Evolutionary conservation across 2,113 vertebrate genomes (phyloP).

Genomic region (Epinephelus cyanopodus): DNA sequence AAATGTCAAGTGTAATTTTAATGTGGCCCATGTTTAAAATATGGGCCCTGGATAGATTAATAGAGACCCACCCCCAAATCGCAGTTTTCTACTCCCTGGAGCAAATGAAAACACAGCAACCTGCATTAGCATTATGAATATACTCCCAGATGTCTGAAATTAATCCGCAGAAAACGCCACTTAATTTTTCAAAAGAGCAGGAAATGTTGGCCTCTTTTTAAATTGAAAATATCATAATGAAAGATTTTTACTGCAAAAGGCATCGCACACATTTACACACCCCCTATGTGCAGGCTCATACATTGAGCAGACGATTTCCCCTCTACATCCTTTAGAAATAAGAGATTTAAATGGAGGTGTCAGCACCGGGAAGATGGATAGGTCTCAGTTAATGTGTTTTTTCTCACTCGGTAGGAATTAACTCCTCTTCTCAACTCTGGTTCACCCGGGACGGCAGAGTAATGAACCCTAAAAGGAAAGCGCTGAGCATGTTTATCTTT

Average conservation of each 20-base stretch:
- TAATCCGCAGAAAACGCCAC: conserved; percentile 67
- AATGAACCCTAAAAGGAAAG: conserved; percentile 81
- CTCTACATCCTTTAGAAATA: conserved; percentile 73
- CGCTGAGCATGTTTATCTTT: conserved; percentile 78
- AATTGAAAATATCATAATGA: conserved; percentile 81
- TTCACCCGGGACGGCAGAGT: conserved; percentile 76
- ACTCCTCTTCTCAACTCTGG: conserved; percentile 75
- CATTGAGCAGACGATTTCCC: conserved; percentile 52
- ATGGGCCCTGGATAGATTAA: conserved; percentile 72
- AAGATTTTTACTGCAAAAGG: conserved; percentile 63
- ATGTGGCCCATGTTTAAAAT: conserved; percentile 70
- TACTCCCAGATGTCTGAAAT: conserved; percentile 60
- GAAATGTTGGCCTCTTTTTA: conserved; percentile 62
- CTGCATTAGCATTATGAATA: conserved; percentile 70
- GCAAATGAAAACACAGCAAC: conserved; percentile 68
- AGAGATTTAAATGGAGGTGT: conserved; percentile 84
- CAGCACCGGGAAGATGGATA: conserved; percentile 82
- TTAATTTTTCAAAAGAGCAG: conserved; percentile 76
- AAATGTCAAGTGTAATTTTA: conserved; percentile 77
- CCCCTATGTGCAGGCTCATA: conserved; percentile 33
- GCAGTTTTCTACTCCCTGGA: conserved; percentile 59
- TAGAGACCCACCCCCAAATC: conserved; percentile 62
- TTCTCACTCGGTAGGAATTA: conserved; percentile 79
- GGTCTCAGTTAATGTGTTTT: conserved; percentile 83
- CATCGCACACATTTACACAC: conserved; percentile 41